Evolutionary conservation across 2,797 vertebrate genomes (phyloP).

Genomic region (Arnoldichthys spilopterus): DNA sequence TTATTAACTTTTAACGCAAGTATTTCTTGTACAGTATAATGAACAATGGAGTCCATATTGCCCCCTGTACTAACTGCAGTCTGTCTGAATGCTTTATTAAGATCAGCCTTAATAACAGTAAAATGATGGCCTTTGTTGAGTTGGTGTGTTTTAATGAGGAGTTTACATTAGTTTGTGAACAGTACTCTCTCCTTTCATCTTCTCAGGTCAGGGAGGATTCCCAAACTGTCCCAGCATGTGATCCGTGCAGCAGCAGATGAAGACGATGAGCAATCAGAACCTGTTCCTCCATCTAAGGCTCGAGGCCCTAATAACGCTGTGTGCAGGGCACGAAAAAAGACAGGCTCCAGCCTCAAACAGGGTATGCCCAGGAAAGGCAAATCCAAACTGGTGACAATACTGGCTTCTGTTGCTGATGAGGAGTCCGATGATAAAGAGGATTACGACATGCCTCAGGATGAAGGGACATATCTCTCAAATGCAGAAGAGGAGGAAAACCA

Average conservation of each 20-base stretch:
- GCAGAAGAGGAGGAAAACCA: conserved; percentile 78
- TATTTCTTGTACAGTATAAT: no score
- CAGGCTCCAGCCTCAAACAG: conserved; percentile 59
- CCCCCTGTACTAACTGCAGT: no score
- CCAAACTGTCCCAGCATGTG: conserved; percentile 72
- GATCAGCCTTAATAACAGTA: no score
- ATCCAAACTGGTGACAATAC: conserved; percentile 83
- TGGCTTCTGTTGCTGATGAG: conserved; percentile 76
- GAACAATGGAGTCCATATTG: no score
- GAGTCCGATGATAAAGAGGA: conserved; percentile 63
- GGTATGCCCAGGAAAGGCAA: conserved; percentile 75
- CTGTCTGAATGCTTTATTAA: no score
- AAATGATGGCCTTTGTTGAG: neutral
- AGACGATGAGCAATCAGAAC: conserved; percentile 39
- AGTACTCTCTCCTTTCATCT: conserved; percentile 1
- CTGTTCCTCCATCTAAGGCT: conserved; percentile 25
- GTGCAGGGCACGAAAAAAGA: conserved; percentile 68
- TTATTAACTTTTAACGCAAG: no score
- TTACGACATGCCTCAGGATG: conserved; percentile 60
- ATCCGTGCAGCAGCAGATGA: conserved; percentile 70
- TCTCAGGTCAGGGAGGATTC: conserved; percentile 77
- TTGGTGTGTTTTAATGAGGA: neutral
- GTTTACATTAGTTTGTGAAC: neutral
- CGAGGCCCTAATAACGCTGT: conserved; percentile 53
- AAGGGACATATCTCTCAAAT: conserved; percentile 66